phyloP scores from a whole-genome alignment of 2,113 vertebrate species.

The Nannospalax galili region DNA sequence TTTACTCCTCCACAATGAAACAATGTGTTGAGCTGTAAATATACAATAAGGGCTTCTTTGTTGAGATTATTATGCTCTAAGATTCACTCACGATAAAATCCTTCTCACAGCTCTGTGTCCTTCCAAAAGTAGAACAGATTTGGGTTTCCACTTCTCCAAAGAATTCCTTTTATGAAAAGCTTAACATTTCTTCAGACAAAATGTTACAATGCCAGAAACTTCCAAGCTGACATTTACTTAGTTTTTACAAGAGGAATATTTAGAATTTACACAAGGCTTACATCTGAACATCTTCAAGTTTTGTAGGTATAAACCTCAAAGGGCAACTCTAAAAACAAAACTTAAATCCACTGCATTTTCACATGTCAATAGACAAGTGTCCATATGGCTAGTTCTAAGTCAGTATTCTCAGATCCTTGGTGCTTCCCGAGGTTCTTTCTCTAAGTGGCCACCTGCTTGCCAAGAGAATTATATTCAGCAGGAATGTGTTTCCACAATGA shows the following conservation, averaged over 20 bases:
- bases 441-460: slow-evolving; percentile 2
- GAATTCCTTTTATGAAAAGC: slow-evolving; percentile 71
- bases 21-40: slow-evolving; percentile 38
- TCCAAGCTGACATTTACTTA: slow-evolving; percentile 80
- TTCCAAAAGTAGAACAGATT: slow-evolving; percentile 60
- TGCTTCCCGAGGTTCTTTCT: background rate
- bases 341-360: slow-evolving; percentile 43
- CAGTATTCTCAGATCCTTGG: slow-evolving; percentile 39
- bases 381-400: slow-evolving; percentile 40
- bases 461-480: background rate
- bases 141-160: slow-evolving; percentile 51
- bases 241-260: slow-evolving; percentile 75
- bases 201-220: slow-evolving; percentile 75
- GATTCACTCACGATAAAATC: slow-evolving; percentile 33
- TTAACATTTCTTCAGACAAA: slow-evolving; percentile 80
- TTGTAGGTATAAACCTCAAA: slow-evolving; percentile 68
- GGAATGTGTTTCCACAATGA: background rate
- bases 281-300: slow-evolving; percentile 71
- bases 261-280: slow-evolving; percentile 82
- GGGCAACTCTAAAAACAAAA: slow-evolving; percentile 70
- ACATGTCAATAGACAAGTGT: slow-evolving; percentile 43
- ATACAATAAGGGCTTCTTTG: slow-evolving; percentile 40
- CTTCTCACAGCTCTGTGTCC: background rate
- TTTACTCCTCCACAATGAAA: slow-evolving; percentile 51
- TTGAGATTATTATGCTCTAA: slow-evolving; percentile 51